Conservation (phyloP, 2,797 vertebrate species). For the Gallinago stenura region DNA sequence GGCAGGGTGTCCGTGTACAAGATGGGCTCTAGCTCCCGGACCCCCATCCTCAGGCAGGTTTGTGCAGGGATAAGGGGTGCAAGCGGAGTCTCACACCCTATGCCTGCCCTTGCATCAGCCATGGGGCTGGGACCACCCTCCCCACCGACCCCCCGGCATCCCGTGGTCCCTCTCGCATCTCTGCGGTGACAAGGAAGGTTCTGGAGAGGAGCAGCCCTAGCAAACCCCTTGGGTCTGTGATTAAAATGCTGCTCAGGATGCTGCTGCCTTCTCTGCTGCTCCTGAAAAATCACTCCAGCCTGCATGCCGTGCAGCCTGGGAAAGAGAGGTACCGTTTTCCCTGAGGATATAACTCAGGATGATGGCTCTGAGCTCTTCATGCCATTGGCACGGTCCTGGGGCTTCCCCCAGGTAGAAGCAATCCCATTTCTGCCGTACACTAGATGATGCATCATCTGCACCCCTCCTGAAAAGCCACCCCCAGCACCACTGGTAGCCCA, state of each 20-base stretch:
- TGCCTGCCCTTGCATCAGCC: accelerated
- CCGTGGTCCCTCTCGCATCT: accelerated
- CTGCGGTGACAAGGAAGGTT: neutral
- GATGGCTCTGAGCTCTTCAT: neutral
- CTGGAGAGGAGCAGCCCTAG: neutral
- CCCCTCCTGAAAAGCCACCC: neutral
- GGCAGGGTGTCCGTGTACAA: neutral
- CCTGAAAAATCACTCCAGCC: neutral
- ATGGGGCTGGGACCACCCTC: neutral
- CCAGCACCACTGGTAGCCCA: neutral
- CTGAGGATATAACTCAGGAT: neutral
- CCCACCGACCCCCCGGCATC: neutral
- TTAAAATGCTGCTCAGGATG: conserved; percentile 5
- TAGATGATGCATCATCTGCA: neutral
- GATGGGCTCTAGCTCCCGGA: neutral
- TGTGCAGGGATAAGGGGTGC: neutral
- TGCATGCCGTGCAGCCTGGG: neutral
- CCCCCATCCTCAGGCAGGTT: accelerated
- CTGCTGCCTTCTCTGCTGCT: neutral
- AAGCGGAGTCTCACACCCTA: accelerated
- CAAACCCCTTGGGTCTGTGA: neutral
- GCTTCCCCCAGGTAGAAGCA: neutral
- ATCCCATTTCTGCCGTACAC: accelerated
- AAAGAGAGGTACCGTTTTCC: accelerated
- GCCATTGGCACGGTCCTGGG: neutral